Conservation (phyloP, 1,140 invertebrate genomes). For the Parasteatoda tepidariorum region DNA sequence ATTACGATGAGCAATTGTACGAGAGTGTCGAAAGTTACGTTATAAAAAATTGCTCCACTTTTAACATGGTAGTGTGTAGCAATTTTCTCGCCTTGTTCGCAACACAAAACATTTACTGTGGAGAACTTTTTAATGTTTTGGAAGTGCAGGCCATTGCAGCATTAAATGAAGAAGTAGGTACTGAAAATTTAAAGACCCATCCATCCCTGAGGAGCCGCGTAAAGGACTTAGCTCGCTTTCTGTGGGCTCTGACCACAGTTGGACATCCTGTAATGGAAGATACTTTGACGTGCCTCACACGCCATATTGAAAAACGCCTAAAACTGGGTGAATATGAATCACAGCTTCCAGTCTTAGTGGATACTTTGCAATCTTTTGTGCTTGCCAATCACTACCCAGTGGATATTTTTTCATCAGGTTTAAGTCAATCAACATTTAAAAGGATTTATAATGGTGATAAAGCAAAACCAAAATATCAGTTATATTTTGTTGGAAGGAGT, state of each 20-base stretch:
- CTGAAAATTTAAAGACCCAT: conserved; percentile 26
- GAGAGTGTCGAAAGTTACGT: conserved; percentile 13
- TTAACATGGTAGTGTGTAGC: conserved; percentile 39
- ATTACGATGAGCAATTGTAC: conserved; percentile 12
- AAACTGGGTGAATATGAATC: conserved; percentile 29
- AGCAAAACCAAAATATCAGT: conserved; percentile 51
- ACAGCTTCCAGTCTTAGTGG: conserved; percentile 26
- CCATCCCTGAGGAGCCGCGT: conserved; percentile 14
- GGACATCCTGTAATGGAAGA: conserved; percentile 1
- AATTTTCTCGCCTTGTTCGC: conserved; percentile 51
- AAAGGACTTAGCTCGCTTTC: conserved; percentile 46
- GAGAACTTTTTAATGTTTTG: conserved; percentile 4
- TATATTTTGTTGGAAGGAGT: conserved; percentile 43
- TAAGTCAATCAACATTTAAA: background rate
- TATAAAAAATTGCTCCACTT: conserved; percentile 2
- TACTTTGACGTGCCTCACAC: conserved; percentile 5
- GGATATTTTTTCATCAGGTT: background rate
- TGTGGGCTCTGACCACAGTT: conserved; percentile 31
- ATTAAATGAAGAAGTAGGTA: background rate
- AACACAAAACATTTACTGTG: conserved; percentile 17
- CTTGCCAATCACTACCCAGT: conserved; percentile 26
- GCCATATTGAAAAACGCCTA: background rate
- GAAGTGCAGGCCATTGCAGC: background rate
- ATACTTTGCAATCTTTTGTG: conserved; percentile 39
- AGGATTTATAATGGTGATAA: background rate